phyloP scores from a whole-genome alignment of 2,113 vertebrate genomes.

The Xerus inauris region DNA sequence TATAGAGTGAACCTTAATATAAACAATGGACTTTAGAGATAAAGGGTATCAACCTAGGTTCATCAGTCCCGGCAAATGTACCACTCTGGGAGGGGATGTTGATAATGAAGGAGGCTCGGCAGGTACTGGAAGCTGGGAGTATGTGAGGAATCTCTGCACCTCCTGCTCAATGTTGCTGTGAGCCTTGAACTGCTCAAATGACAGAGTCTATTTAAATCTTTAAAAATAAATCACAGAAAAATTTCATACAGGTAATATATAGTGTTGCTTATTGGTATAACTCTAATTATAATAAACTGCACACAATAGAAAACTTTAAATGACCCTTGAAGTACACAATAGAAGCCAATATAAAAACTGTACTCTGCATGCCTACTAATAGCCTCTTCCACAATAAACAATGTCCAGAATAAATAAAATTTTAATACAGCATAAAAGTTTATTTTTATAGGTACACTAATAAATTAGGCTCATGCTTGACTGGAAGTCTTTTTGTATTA shows the following conservation, averaged over 20 bases:
- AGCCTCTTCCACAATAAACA: not conserved
- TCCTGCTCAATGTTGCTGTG: not conserved
- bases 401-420: not conserved
- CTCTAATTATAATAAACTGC: not conserved
- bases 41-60: not conserved
- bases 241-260: not conserved
- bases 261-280: not conserved
- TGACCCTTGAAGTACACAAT: not conserved
- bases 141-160: no score
- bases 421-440: not conserved
- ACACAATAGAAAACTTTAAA: not conserved
- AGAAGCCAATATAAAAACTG: not conserved
- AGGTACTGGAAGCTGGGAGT: rapidly evolving
- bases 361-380: not conserved
- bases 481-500: not conserved
- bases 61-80: not conserved
- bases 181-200: not conserved
- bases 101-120: rapidly evolving
- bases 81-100: not conserved
- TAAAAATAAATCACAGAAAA: not conserved
- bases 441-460: not conserved
- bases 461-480: not conserved
- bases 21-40: not conserved
- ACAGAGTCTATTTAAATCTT: not conserved
- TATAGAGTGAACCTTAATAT: not conserved